Evolutionary conservation across 1,140 invertebrate genomes (phyloP).

Genomic region (Drosophila repleta): DNA sequence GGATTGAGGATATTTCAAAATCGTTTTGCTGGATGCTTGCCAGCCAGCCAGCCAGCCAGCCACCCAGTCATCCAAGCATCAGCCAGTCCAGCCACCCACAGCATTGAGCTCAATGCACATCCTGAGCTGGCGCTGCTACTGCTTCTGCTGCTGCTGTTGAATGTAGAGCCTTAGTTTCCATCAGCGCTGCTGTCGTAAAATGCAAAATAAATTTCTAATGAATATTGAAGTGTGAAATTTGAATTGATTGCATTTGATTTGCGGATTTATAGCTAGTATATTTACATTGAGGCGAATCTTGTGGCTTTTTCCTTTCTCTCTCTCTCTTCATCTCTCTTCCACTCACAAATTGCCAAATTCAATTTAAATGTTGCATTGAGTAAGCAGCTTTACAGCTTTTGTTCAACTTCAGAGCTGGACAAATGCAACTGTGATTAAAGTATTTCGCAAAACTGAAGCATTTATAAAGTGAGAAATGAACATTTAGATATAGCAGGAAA

Average conservation of each 20-base stretch:
- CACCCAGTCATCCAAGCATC: neutral
- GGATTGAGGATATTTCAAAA: conserved; percentile 34
- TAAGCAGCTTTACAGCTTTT: conserved; percentile 13
- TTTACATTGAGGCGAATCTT: conserved; percentile 61
- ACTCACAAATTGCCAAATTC: conserved; percentile 12
- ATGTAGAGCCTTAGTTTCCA: conserved; percentile 28
- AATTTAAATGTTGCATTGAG: conserved; percentile 15
- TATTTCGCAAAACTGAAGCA: neutral
- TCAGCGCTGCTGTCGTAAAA: conserved; percentile 60
- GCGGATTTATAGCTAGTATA: conserved; percentile 71
- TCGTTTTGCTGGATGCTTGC: conserved; percentile 46
- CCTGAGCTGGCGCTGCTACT: conserved; percentile 1
- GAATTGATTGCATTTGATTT: conserved; percentile 82
- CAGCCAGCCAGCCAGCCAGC: conserved; percentile 2
- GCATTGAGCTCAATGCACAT: conserved; percentile 2
- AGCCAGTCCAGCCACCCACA: neutral
- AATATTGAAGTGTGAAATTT: conserved; percentile 82
- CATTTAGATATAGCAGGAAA: no score
- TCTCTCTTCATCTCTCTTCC: neutral
- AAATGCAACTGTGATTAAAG: neutral
- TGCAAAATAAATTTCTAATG: conserved; percentile 82
- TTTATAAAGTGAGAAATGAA: neutral
- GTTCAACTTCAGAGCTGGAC: neutral
- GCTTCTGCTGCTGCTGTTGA: conserved; percentile 13
- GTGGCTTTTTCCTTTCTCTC: conserved; percentile 1